phyloP scores from a whole-genome alignment of 2,797 vertebrate species.

The Pitangus sulphuratus region DNA sequence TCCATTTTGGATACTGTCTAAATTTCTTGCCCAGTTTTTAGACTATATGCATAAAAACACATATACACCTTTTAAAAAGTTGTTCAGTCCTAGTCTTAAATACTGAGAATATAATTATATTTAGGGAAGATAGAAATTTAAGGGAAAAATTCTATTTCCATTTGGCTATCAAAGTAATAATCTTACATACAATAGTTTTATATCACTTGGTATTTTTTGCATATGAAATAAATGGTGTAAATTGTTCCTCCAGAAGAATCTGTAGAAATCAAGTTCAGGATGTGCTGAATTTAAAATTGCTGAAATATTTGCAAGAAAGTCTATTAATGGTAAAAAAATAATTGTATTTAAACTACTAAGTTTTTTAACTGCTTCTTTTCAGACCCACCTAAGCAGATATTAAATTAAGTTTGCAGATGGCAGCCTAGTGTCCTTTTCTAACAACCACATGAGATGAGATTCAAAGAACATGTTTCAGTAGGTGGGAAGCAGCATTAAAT shows the following conservation, averaged over 20 bases:
- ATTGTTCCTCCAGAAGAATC: background rate
- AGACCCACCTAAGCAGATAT: background rate
- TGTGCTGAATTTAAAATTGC: background rate
- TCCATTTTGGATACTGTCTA: background rate
- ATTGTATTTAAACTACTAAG: background rate
- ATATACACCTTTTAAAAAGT: background rate
- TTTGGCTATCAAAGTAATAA: background rate
- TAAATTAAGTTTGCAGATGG: background rate
- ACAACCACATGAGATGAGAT: background rate
- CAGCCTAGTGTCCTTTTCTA: background rate
- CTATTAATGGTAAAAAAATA: background rate
- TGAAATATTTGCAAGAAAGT: background rate
- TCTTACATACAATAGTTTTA: background rate
- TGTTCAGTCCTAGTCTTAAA: background rate
- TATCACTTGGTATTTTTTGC: background rate
- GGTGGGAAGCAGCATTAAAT: slow-evolving; percentile 15
- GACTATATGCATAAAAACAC: background rate
- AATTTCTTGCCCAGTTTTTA: background rate
- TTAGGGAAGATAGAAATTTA: background rate
- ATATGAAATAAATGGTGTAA: background rate
- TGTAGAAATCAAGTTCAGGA: background rate
- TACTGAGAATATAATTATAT: background rate
- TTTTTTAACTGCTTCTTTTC: background rate
- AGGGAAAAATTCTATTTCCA: background rate
- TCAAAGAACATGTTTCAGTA: slow-evolving; percentile 27